These are phyloP conservation scores for Merluccius polli DNA, from an alignment of 2,797 vertebrate genomes.

Conservation along the genomic window DNA sequence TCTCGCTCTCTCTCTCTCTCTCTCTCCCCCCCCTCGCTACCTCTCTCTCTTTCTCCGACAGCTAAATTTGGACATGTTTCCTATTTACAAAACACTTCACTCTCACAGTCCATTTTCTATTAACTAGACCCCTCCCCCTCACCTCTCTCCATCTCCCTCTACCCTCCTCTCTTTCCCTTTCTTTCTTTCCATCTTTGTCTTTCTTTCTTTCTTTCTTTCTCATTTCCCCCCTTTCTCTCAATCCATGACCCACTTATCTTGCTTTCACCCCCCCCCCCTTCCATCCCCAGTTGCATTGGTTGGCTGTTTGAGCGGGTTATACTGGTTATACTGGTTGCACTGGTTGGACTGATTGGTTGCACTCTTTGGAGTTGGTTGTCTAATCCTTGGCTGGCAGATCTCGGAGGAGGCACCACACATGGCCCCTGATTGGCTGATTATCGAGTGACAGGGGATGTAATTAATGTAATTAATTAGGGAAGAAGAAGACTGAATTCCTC, in stretches of 20 bases:
- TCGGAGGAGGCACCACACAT: not conserved
- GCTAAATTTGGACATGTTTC: slow-evolving; percentile 78
- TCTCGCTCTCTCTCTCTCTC: slow-evolving; percentile 59
- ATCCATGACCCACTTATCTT: slow-evolving; percentile 15
- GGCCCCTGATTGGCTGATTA: not conserved
- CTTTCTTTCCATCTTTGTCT: slow-evolving; percentile 11
- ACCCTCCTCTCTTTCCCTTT: not conserved
- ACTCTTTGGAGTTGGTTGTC: not conserved
- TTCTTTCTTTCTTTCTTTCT: not conserved
- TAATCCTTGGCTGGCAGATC: not conserved
- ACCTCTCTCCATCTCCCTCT: not conserved
- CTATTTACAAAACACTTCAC: slow-evolving; percentile 69
- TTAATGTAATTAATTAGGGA: not conserved
- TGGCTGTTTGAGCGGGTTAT: not conserved
- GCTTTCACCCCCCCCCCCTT: slow-evolving; percentile 29
- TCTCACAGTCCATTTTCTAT: slow-evolving; percentile 36
- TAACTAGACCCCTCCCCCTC: slow-evolving; percentile 1
- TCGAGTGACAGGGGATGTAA: not conserved
- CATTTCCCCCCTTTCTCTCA: slow-evolving; percentile 15
- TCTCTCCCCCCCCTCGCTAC: slow-evolving; percentile 42
- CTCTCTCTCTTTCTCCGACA: slow-evolving; percentile 61
- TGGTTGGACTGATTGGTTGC: not conserved
- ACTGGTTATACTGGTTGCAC: not conserved
- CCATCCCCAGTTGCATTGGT: slow-evolving; percentile 51
- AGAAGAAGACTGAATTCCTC: not conserved